Base-by-base conservation (phyloP, 2,888 invertebrate species). In the Drosophila rubida region DNA sequence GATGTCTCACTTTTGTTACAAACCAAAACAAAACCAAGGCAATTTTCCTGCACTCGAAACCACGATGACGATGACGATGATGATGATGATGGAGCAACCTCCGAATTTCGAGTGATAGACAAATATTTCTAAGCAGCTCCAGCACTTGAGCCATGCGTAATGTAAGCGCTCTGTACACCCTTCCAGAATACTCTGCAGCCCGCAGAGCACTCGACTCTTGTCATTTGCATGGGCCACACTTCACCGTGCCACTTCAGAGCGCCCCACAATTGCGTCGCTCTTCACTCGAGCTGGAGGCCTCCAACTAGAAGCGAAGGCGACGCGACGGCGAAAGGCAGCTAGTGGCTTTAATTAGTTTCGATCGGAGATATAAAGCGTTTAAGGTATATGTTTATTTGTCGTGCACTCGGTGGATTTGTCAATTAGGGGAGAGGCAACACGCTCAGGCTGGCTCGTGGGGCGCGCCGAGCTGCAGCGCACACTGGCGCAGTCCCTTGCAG, bases 41-140 rank as follows among this genome's bases (percentile, higher is more conserved):
- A 74, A 64, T 61, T 64, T 41, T 58, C 39, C 49, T 13, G 32
- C 41, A 69, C 69, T 75, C 64, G 44, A 59, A 63, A 13, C 30
- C 41, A 35, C 49, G 49, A 58, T 67, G 35, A 11, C 14, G 54
- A 46, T 22, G 25, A n/a, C 2, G 58, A 51, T 14, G 44, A 37
- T 48, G 45, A 19, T 42, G 65, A 57, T 57, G 73, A 54, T 48
- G 60, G 53, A 49, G 64, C 64, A 64, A 69, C 49, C 69, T 69
- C 69, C 66, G 45, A 69, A 62, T 64, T 48, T 76, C 66, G 39
- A 76, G 77, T 73, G 73, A 66, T 77, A 49, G 73, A 66, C 68
- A 76, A 76, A 77, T 73, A 76, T 69, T 69, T 69, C 63, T 57
- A 66, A 59, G 68, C 60, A 63, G 37, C 14, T 42, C 32, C 57